A percentile compares a stretch with the other conserved stretches of the same genome.
phyloP scores from a whole-genome alignment of 2,113 vertebrate genomes.

The Chelonoidis abingdonii region DNA sequence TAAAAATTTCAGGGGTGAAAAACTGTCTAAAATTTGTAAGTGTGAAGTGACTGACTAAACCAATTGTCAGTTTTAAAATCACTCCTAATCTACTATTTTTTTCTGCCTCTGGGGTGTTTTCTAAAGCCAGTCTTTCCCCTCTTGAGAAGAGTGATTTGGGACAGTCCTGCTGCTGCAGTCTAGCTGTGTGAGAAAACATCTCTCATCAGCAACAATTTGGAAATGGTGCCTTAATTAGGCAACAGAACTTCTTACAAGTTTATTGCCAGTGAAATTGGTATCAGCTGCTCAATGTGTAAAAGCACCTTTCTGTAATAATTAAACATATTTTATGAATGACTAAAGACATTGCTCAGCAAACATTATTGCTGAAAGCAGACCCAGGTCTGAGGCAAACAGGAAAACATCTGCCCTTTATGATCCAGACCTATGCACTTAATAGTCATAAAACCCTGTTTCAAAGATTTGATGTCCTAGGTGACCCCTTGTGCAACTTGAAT shows the following conservation, averaged over 20 bases:
- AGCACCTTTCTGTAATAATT: slow-evolving; percentile 41
- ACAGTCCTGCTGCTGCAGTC: background rate
- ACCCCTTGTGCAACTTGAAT: background rate
- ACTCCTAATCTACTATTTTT: background rate
- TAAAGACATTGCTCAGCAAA: slow-evolving; percentile 33
- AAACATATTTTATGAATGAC: background rate
- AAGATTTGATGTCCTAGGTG: background rate
- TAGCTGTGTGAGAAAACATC: slow-evolving; percentile 13
- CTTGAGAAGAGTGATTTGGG: background rate
- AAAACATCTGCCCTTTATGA: slow-evolving; percentile 64
- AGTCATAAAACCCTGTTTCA: slow-evolving; percentile 60
- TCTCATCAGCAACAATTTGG: slow-evolving; percentile 34
- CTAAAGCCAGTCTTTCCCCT: background rate
- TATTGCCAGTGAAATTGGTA: slow-evolving; percentile 36
- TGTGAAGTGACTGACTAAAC: slow-evolving; percentile 17
- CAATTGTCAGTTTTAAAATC: slow-evolving; percentile 28
- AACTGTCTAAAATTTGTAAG: slow-evolving; percentile 32
- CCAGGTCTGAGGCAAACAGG: slow-evolving; percentile 44
- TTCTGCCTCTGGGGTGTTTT: background rate
- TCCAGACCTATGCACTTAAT: background rate
- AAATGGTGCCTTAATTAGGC: background rate
- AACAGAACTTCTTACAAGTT: slow-evolving; percentile 52
- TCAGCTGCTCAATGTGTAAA: slow-evolving; percentile 50
- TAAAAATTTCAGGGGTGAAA: background rate
- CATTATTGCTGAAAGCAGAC: slow-evolving; percentile 54